Base-by-base conservation (phyloP, 2,113 vertebrate genomes). In the Leiothrix lutea region DNA sequence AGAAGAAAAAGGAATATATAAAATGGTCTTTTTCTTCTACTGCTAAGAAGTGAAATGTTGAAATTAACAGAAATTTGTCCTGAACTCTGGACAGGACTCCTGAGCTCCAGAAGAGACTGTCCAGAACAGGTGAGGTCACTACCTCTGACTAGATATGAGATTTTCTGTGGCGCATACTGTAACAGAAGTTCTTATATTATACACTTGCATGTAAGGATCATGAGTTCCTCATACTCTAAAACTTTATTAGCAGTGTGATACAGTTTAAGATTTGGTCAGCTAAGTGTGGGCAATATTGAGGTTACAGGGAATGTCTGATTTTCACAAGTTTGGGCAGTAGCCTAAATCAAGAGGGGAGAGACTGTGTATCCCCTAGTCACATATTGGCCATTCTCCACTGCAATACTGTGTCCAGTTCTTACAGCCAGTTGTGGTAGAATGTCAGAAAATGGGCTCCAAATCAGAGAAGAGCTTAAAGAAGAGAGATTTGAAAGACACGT, bases 341-440 rank as follows among this genome's bases (percentile, higher is more conserved):
- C 24, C 10, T 61, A 83, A 87, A 42, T 35, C 4, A 35, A 33
- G 33, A 90, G 9, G 7, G 17, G 9, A 48, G 24, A 67, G 45
- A 58, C 5, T 25, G 1, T n/a, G 29, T 73, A 42, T 80, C 18
- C 6, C 69, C 13, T 73, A 6, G n/a, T 64, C 15, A 22, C 17
- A 26, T 8, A 23, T 8, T 47, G 12, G 1, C 4, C 0, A 1
- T 45, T 84, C 29, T n/a, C 12, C 22, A 13, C 21, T 40, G 35
- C 74, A 80, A 62, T 45, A 9, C 9, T 44, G 14, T 22, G 33
- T 60, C 29, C 14, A 14, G 14, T 36, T 90, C 58, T 60, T 54
- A 51, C 28, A 74, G 44, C 3, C 10, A 31, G 12, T 40, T 83
- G 28, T 50, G 24, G 35, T 8, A 33, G 20, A 25, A 53, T 71